These are phyloP conservation scores for Maconellicoccus hirsutus DNA, from an alignment of 1,140 invertebrate species.

Conservation along the genomic window DNA sequence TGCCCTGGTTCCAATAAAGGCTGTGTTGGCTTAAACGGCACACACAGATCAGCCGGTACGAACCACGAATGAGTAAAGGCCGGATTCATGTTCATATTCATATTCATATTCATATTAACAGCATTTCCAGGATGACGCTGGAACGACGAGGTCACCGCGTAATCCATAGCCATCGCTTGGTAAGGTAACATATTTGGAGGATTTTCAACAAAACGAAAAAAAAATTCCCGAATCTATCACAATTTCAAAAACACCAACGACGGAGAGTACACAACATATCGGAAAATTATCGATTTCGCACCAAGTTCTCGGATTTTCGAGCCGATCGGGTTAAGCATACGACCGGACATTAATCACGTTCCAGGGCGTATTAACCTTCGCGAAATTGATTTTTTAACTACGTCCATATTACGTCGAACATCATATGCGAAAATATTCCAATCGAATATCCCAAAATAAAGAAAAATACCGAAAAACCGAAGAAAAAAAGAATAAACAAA, in stretches of 20 bases:
- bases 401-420: background rate
- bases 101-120: constrained; percentile 30
- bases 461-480: background rate
- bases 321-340: too few species aligned
- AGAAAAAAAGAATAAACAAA: background rate
- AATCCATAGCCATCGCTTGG: constrained; percentile 78
- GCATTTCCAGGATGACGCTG: constrained; percentile 48
- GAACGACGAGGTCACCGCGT: constrained; percentile 56
- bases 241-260: background rate
- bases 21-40: constrained; percentile 54
- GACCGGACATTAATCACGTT: too few species aligned
- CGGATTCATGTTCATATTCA: constrained; percentile 25
- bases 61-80: constrained; percentile 81
- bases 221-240: background rate
- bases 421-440: background rate
- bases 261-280: too few species aligned
- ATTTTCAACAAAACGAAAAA: background rate
- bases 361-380: too few species aligned
- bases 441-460: too few species aligned
- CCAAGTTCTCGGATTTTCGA: too few species aligned
- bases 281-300: too few species aligned
- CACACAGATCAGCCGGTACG: constrained; percentile 80
- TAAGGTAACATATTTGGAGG: constrained; percentile 62
- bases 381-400: too few species aligned
- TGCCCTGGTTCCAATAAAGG: constrained; percentile 82